These are phyloP conservation scores for Budorcas taxicolor DNA, from an alignment of 2,113 vertebrate genomes.

Conservation along the genomic window DNA sequence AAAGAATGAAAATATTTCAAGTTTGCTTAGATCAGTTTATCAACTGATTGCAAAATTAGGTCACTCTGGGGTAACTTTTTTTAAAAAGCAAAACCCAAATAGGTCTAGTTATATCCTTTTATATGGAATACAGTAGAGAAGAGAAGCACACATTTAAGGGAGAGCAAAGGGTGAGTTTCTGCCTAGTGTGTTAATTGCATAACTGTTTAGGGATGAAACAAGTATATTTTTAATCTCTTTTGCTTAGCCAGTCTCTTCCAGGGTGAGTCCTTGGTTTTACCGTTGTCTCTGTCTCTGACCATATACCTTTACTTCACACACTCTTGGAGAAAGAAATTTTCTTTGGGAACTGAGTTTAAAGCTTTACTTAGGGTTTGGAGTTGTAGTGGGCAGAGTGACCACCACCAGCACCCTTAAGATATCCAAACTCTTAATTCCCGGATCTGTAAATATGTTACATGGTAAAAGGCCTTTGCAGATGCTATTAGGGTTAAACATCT, in stretches of 20 bases:
- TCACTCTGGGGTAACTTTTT: background rate
- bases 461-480: constrained; percentile 5
- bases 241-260: background rate
- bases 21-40: constrained; percentile 31
- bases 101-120: background rate
- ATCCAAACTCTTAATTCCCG: background rate
- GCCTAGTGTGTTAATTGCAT: background rate
- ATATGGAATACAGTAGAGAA: background rate
- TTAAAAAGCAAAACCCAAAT: background rate
- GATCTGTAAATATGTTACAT: background rate
- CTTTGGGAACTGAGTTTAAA: constrained; percentile 20
- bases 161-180: background rate
- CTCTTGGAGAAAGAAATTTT: background rate
- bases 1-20: constrained; percentile 22
- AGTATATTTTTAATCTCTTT: constrained; percentile 16
- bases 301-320: background rate
- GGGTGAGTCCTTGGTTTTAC: background rate
- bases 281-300: background rate
- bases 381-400: background rate
- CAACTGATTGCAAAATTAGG: constrained; percentile 23
- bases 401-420: background rate
- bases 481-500: background rate
- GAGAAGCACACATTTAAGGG: background rate
- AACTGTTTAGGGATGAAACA: background rate
- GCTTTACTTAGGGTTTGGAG: background rate